A percentile compares a stretch with the other conserved stretches of the same genome.
These are phyloP conservation scores for Parotia lawesii DNA, from an alignment of 2,113 vertebrate genomes.

Conservation along the genomic window DNA sequence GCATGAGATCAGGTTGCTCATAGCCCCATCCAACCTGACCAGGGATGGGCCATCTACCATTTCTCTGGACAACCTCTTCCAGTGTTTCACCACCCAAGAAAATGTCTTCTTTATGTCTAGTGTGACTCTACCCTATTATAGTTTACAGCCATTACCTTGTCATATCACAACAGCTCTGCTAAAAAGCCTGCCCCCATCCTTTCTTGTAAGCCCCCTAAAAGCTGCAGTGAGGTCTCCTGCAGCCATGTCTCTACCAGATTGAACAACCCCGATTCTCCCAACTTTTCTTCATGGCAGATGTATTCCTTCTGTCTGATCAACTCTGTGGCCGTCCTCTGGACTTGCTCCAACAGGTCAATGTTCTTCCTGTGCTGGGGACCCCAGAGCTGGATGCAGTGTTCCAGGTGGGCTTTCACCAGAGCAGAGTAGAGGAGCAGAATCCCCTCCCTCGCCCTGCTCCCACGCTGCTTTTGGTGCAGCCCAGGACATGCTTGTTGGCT, in stretches of 20 bases:
- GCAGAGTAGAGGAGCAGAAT: not conserved
- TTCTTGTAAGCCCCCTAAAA: not conserved
- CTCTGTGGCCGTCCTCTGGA: not conserved
- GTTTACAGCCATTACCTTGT: not conserved
- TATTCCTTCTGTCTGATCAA: not conserved
- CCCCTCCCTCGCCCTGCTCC: rapidly evolving
- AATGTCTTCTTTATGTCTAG: not conserved
- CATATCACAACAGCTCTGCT: not conserved
- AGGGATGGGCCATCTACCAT: not conserved
- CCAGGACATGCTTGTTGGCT: not conserved
- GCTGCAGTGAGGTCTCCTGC: rapidly evolving
- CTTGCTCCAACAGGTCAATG: rapidly evolving
- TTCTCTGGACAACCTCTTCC: not conserved
- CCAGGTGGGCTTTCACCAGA: not conserved
- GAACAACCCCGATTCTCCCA: not conserved
- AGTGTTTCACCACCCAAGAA: not conserved
- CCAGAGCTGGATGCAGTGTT: not conserved
- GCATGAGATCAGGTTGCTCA: not conserved
- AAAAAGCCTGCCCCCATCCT: not conserved
- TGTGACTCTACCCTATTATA: not conserved
- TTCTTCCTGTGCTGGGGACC: not conserved
- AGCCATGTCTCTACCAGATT: not conserved
- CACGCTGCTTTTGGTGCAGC: rapidly evolving
- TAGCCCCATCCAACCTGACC: not conserved
- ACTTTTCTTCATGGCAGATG: not conserved